Conservation (phyloP, 2,797 vertebrate species). For the Onychomys leucogaster region DNA sequence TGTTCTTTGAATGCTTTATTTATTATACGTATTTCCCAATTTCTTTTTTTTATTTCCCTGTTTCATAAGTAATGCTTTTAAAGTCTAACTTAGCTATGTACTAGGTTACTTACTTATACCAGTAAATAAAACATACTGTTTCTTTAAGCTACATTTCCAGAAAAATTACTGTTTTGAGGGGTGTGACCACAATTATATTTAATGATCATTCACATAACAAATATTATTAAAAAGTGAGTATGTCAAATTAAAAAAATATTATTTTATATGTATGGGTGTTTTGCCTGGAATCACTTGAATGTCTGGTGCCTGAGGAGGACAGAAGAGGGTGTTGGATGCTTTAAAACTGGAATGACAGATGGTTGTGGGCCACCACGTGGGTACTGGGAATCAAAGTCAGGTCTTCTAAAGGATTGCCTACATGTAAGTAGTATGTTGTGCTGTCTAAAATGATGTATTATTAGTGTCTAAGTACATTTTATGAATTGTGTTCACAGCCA, state of each 20-base stretch:
- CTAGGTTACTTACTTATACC: background rate
- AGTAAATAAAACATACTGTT: background rate
- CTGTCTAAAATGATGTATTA: background rate
- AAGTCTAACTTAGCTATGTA: background rate
- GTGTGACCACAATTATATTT: background rate
- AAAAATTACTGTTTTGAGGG: background rate
- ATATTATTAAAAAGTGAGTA: background rate
- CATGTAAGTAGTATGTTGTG: background rate
- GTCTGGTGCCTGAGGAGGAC: background rate
- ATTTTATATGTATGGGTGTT: background rate
- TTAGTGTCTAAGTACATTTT: background rate
- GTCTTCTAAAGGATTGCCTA: background rate
- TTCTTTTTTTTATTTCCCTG: background rate
- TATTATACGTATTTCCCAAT: background rate
- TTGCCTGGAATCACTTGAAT: background rate
- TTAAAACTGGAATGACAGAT: background rate
- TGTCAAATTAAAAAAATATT: background rate
- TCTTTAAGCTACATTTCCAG: slow-evolving; percentile 50
- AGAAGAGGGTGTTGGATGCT: background rate
- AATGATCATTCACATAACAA: slow-evolving; percentile 15
- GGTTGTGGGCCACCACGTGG: background rate
- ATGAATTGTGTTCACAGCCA: slow-evolving; percentile 1
- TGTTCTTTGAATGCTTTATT: too few species aligned
- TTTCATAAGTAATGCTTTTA: slow-evolving; percentile 32
- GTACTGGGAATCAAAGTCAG: background rate